Conservation (phyloP, 2,113 vertebrate genomes). For the Paramisgurnus dabryanus region DNA sequence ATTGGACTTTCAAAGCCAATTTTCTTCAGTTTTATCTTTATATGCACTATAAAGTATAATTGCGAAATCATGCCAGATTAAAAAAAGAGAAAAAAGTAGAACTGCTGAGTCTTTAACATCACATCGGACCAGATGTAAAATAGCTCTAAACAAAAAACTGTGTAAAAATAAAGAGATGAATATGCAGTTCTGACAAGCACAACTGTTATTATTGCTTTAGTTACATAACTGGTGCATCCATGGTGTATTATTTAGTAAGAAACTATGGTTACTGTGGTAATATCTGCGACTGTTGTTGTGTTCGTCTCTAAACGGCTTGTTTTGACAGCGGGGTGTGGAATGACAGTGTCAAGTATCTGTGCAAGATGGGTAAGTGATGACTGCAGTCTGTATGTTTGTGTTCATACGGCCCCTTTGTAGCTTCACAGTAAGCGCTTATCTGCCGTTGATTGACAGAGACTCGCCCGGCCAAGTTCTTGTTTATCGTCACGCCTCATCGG, state of each 20-base stretch:
- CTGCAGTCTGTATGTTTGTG: constrained; percentile 18
- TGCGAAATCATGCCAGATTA: not conserved
- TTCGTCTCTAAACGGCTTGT: constrained; percentile 42
- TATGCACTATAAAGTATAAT: not conserved
- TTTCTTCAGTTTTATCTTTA: not conserved
- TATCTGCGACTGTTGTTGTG: not conserved
- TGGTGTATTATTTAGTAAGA: not conserved
- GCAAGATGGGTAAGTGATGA: constrained; percentile 20
- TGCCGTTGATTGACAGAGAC: constrained; percentile 45
- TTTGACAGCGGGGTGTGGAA: constrained; percentile 43
- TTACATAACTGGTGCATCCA: no score
- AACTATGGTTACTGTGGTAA: not conserved
- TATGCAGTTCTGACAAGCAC: no score
- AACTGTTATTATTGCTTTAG: no score
- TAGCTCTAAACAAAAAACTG: no score
- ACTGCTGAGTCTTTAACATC: not conserved
- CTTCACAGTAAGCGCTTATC: constrained; percentile 27
- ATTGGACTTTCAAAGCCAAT: not conserved
- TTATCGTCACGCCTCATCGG: constrained; percentile 42
- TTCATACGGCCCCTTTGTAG: constrained; percentile 16
- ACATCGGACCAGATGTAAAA: no score
- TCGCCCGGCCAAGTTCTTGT: constrained; percentile 49
- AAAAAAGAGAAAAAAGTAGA: not conserved
- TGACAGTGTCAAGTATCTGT: constrained; percentile 20
- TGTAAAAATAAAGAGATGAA: no score